Base-by-base conservation (phyloP, 1,140 invertebrate species). In the Drosophila micromelanica region DNA sequence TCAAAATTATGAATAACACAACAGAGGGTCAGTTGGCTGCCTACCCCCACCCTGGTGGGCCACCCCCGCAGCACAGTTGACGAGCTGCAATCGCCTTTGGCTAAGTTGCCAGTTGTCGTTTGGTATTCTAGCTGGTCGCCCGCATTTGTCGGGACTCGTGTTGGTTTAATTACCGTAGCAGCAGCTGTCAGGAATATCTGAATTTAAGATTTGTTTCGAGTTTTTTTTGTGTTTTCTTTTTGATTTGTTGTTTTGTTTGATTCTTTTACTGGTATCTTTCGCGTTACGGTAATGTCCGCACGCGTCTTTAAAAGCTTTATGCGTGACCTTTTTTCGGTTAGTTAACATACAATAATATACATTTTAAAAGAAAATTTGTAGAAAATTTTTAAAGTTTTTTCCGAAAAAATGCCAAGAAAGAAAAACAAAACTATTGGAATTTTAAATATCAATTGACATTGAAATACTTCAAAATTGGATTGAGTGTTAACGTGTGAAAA, bases 291-390 rank as follows among this genome's bases (percentile, higher is more conserved):
- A 57, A 89, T 91, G 90, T 87, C 86, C 3, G 80, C 81, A 56
- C 80, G 90, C 20, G 90, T 82, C 23, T 76, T 91, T 45, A 91
- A 75, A 68, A 86, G 76, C 60, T 89, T 91, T 65, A 80, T 91
- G 67, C 84, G 90, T 7, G 90, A 91, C 37, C 75, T 91, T 37
- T 91, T 91, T 90, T 90, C 90, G 90, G 90, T 91, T 64, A 52
- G 87, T 89, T 68, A 13, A 15, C 15, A 38, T 17, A 15, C 15
- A 38, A 43, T 2, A 45, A 42, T n/a, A n/a, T n/a, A n/a, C n/a
- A n/a, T 17, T 17, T 17, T 17, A 23, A 56, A 7, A 30, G 15
- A 17, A 11, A 9, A 54, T 20, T 55, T 62, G 12, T 20, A 5
- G 11, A 30, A 80, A 65, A 54, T 72, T 73, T 7, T 32, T 5